A percentile compares a stretch with the other conserved stretches of the same genome.
Evolutionary conservation across 2,113 vertebrate species (phyloP).

Genomic region (Gasterosteus aculeatus): DNA sequence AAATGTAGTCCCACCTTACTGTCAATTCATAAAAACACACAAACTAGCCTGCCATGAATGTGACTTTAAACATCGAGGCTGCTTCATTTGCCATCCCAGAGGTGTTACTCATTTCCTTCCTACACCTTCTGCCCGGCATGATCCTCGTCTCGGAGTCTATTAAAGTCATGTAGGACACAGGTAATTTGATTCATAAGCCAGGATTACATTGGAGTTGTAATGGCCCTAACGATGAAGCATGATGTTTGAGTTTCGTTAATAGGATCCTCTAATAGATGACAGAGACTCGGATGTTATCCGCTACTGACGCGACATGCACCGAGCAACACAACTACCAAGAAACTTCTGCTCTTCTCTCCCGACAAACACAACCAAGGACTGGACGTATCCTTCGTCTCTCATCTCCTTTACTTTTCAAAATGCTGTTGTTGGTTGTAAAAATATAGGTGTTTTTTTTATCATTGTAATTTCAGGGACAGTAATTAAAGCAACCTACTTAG

Average conservation of each 20-base stretch:
- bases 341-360: not conserved
- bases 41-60: slow-evolving; percentile 22
- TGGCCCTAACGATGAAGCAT: slow-evolving; percentile 75
- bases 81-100: slow-evolving; percentile 59
- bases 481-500: not conserved
- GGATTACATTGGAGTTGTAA: slow-evolving; percentile 72
- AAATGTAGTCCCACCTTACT: not conserved
- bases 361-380: not conserved
- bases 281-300: slow-evolving; percentile 45
- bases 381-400: not conserved
- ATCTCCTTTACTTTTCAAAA: slow-evolving; percentile 4
- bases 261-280: slow-evolving; percentile 66
- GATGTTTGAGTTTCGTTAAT: slow-evolving; percentile 75
- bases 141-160: slow-evolving; percentile 65
- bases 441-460: not conserved
- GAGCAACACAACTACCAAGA: not conserved
- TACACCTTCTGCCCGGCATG: slow-evolving; percentile 48
- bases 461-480: not conserved
- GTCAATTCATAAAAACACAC: slow-evolving; percentile 23
- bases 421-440: not conserved
- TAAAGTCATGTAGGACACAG: slow-evolving; percentile 77
- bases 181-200: slow-evolving; percentile 78
- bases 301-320: slow-evolving; percentile 33
- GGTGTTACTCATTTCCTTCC: slow-evolving; percentile 62
- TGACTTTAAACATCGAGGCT: slow-evolving; percentile 45